These are phyloP conservation scores for Lophura nycthemera DNA, from an alignment of 2,113 vertebrate species.

Conservation along the genomic window DNA sequence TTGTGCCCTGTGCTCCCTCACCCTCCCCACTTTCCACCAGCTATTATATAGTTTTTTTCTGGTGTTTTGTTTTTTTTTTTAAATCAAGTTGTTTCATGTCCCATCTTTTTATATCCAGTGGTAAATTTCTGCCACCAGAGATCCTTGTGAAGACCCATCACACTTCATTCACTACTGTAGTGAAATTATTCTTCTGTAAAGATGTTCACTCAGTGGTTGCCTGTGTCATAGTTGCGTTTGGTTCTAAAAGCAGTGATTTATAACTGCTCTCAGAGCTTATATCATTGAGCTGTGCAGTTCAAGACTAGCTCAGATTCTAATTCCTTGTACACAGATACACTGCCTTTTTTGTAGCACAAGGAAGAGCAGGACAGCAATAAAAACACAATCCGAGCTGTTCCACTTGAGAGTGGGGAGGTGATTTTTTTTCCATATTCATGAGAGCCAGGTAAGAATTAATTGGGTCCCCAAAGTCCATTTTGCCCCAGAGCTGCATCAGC, in stretches of 20 bases:
- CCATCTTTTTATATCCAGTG: not conserved
- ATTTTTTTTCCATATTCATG: not conserved
- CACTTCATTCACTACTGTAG: not conserved
- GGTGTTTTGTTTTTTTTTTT: not conserved
- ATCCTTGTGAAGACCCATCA: not conserved
- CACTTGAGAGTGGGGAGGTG: rapidly evolving
- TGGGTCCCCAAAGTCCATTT: not conserved
- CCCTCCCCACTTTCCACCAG: not conserved
- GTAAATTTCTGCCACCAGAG: not conserved
- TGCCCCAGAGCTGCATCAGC: not conserved
- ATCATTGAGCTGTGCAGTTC: not conserved
- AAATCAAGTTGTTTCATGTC: not conserved
- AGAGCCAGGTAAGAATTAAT: not conserved
- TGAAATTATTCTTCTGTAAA: not conserved
- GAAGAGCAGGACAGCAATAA: not conserved
- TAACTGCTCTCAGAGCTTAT: not conserved
- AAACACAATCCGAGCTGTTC: not conserved
- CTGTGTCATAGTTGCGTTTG: not conserved
- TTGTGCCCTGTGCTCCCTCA: too few species aligned
- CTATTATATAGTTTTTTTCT: not conserved
- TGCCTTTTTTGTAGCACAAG: rapidly evolving
- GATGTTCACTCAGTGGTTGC: not conserved
- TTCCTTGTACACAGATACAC: not conserved
- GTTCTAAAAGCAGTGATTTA: not conserved
- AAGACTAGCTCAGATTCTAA: not conserved